Evolutionary conservation across 1,140 invertebrate species (phyloP), one percentile per base, ranked within the genome.

Genomic region (Drosophila auraria): DNA sequence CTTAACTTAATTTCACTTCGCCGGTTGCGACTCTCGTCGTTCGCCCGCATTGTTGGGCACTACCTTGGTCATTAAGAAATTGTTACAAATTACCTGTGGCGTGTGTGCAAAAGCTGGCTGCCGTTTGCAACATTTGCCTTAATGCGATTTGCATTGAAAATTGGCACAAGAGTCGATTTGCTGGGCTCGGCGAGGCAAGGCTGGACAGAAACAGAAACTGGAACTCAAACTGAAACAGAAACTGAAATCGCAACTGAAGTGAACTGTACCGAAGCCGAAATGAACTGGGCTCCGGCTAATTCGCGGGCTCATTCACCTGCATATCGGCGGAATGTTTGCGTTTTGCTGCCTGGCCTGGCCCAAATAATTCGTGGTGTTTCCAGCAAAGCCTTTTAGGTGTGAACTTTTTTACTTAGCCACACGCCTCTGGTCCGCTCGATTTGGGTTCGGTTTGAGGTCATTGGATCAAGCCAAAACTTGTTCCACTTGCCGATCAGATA

Each of bases 71-170:
- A 80, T 80, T 80, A 79, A 79, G 76, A 80, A 80, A 80, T 80
- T 58, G 76, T 79, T 80, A 73, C 76, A 80, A 80, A 80, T 80
- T 79, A 64, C 70, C 50, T 68, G 76, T 79, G 77, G 75, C 75
- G 71, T 73, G 71, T 73, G 76, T 79, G 66, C 65, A 63, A 65
- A 79, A 45, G 59, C 27, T 61, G 56, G 49, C 47, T 72, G 77
- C 68, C 76, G 76, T 79, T 80, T 80, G 77, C 76, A 80, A 80
- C 77, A 79, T 79, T 80, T 79, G 77, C 68, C 77, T 64, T 80
- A 80, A 79, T 80, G 77, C 77, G 77, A 80, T 80, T 80, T 80
- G 76, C 77, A 80, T 80, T 80, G 76, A 73, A 80, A 80, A 78
- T 65, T 78, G 76, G 77, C 77, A 80, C 77, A 80, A 80, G 65